phyloP scores from a whole-genome alignment of 2,888 invertebrate genomes.

The Sclerodermus sp. region DNA sequence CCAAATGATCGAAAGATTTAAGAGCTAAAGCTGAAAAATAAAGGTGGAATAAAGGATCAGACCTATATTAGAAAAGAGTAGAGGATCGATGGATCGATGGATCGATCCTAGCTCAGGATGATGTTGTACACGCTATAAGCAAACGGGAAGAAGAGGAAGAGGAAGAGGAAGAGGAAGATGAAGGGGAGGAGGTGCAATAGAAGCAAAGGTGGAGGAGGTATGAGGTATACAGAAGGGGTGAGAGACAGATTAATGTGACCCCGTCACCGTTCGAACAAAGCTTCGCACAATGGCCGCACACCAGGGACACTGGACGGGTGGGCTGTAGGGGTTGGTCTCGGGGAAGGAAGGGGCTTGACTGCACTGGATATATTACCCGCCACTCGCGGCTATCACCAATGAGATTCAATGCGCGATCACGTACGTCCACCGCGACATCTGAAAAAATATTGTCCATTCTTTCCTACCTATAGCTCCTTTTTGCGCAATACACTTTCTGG shows the following conservation, averaged over 20 bases:
- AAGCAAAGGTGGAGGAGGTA: background rate
- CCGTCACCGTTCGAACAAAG: slow-evolving; percentile 55
- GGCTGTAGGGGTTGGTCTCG: slow-evolving; percentile 18
- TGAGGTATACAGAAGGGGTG: too few relatives aligned
- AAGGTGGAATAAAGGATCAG: too few relatives aligned
- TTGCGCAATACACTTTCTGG: too few relatives aligned
- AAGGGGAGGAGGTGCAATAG: too few relatives aligned
- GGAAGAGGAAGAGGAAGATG: too few relatives aligned
- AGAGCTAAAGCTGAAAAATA: too few relatives aligned
- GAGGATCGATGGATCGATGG: slow-evolving; percentile 23
- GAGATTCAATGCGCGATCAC: slow-evolving; percentile 50
- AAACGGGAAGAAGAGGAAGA: too few relatives aligned
- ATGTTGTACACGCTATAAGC: slow-evolving; percentile 23
- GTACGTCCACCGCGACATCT: too few relatives aligned
- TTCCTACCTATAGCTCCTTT: too few relatives aligned
- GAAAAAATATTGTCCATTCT: too few relatives aligned
- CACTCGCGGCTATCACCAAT: slow-evolving; percentile 49
- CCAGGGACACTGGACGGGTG: slow-evolving; percentile 42
- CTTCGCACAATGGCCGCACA: slow-evolving; percentile 51
- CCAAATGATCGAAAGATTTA: too few relatives aligned
- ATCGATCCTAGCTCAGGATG: slow-evolving; percentile 21
- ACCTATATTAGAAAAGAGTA: slow-evolving; percentile 4
- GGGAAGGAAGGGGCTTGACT: slow-evolving; percentile 36
- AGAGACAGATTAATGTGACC: slow-evolving; percentile 55
- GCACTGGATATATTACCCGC: slow-evolving; percentile 49